These are phyloP conservation scores for Lepidurus couesii DNA, from an alignment of 1,140 invertebrate genomes.

Conservation along the genomic window DNA sequence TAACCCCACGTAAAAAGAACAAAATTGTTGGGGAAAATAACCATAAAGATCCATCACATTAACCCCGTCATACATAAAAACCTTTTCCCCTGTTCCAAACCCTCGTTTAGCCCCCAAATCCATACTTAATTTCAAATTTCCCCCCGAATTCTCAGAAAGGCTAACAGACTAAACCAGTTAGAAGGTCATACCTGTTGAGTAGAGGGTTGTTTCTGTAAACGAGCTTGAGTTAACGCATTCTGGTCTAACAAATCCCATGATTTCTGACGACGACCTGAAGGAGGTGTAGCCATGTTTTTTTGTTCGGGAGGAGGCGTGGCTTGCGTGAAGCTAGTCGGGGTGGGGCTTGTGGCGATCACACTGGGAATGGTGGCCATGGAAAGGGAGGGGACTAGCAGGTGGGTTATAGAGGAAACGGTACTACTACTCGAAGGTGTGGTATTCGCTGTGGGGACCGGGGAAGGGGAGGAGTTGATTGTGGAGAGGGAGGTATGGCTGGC, in stretches of 20 bases:
- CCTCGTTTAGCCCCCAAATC: neutral
- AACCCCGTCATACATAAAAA: neutral
- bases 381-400: slow-evolving; percentile 26
- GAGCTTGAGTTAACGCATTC: slow-evolving; percentile 62
- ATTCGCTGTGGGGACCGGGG: neutral
- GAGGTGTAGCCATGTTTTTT: slow-evolving; percentile 39
- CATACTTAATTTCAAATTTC: neutral
- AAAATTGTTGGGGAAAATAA: slow-evolving; percentile 35
- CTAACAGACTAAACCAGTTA: neutral
- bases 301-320: neutral
- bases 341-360: neutral
- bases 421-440: slow-evolving; percentile 22
- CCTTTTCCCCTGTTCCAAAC: neutral
- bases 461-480: slow-evolving; percentile 31
- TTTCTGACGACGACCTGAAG: slow-evolving; percentile 66
- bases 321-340: slow-evolving; percentile 25
- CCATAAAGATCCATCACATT: too few species aligned
- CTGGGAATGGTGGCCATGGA: neutral
- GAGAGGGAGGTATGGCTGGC: slow-evolving; percentile 35
- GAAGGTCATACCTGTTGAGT: slow-evolving; percentile 57
- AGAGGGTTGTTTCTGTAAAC: slow-evolving; percentile 55
- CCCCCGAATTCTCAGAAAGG: neutral
- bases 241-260: slow-evolving; percentile 87
- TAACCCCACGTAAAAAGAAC: slow-evolving; percentile 4
- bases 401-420: slow-evolving; percentile 25